These are phyloP conservation scores for Yasuhikotakia modesta DNA, from an alignment of 2,797 vertebrate species.

Conservation along the genomic window DNA sequence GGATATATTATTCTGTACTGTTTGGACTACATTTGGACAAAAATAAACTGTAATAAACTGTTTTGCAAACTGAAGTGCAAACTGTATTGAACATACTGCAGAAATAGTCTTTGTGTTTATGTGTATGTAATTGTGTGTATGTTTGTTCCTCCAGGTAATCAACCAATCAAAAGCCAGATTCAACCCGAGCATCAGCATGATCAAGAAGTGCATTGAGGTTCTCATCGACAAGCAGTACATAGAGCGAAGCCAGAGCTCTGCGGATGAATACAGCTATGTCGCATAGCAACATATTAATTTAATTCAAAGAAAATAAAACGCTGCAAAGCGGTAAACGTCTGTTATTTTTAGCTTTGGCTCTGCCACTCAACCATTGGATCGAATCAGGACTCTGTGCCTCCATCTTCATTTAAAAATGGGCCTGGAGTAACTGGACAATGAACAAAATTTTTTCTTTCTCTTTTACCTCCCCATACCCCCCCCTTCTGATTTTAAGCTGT, in stretches of 20 bases:
- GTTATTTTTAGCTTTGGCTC: conserved; percentile 79
- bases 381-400: conserved; percentile 86
- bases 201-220: conserved; percentile 99
- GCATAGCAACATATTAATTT: conserved; percentile 77
- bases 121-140: background rate
- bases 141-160: conserved; percentile 83
- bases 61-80: too few species aligned
- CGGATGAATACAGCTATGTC: conserved; percentile 98
- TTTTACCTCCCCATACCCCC: conserved; percentile 56
- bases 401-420: conserved; percentile 68
- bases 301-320: conserved; percentile 52
- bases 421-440: conserved; percentile 82
- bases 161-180: conserved; percentile 99
- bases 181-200: conserved; percentile 99
- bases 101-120: background rate
- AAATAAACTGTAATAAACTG: too few species aligned
- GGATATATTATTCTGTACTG: background rate
- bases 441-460: conserved; percentile 63
- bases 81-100: background rate
- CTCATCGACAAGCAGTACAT: conserved; percentile 99
- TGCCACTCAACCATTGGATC: conserved; percentile 77
- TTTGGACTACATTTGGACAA: too few species aligned
- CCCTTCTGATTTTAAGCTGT: conserved; percentile 89
- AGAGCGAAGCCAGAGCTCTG: conserved; percentile 94
- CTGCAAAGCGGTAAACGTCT: conserved; percentile 49